Conservation (phyloP, 1,140 invertebrate species). For the Drosophila sulfurigaster region DNA sequence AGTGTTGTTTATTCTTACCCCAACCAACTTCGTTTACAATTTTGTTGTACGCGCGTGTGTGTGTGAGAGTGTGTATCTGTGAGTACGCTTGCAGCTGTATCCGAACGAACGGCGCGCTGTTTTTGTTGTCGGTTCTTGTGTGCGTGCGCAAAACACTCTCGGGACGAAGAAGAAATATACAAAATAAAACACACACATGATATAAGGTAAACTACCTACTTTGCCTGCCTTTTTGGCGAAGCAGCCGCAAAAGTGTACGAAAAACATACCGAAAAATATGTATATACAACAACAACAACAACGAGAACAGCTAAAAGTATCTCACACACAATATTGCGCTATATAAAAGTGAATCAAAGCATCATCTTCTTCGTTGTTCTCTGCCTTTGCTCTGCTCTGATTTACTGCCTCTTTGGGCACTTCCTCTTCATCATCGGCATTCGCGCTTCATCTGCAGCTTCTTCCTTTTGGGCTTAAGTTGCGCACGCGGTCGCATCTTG, state of each 20-base stretch:
- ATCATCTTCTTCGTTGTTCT: conserved; percentile 5
- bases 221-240: conserved; percentile 66
- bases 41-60: conserved; percentile 26
- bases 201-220: conserved; percentile 78
- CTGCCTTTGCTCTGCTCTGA: conserved; percentile 61
- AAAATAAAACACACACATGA: conserved; percentile 22
- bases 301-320: conserved; percentile 16
- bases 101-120: conserved; percentile 8
- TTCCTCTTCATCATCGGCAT: conserved; percentile 71
- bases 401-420: conserved; percentile 65
- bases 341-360: conserved; percentile 55
- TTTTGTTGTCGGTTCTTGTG: conserved; percentile 44
- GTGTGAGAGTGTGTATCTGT: conserved; percentile 38
- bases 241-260: conserved; percentile 78
- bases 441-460: conserved; percentile 25
- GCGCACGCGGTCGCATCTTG: conserved; percentile 17
- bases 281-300: conserved; percentile 28
- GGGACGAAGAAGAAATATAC: conserved; percentile 9
- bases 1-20: conserved; percentile 50
- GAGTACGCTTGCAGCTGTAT: conserved; percentile 46
- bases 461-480: conserved; percentile 2
- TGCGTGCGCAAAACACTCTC: conserved; percentile 41
- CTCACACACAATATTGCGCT: conserved; percentile 37
- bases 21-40: conserved; percentile 32
- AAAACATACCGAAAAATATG: conserved; percentile 65